Conservation (phyloP, 2,113 vertebrate genomes). For the Trinectes maculatus region DNA sequence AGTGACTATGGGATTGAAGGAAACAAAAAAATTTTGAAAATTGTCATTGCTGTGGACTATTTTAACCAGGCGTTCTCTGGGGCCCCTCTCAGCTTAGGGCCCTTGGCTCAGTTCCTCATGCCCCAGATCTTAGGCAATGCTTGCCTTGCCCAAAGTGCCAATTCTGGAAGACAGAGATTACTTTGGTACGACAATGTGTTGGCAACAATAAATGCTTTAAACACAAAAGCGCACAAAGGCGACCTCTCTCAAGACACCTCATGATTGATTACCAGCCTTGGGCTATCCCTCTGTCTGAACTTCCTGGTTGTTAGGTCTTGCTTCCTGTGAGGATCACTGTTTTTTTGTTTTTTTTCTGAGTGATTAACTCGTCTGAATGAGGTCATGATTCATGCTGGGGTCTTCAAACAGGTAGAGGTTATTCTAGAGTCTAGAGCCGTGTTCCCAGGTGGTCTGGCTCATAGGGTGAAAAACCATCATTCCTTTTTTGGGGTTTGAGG, state of each 20-base stretch:
- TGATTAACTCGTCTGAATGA: constrained; percentile 65
- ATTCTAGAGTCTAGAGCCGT: constrained; percentile 28
- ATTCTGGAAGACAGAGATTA: neutral
- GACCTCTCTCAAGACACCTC: constrained; percentile 47
- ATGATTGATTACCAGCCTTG: constrained; percentile 73
- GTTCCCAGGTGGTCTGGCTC: constrained; percentile 56
- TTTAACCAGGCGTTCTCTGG: too few species aligned
- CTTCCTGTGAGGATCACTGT: constrained; percentile 66
- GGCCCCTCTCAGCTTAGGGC: too few species aligned
- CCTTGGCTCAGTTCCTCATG: too few species aligned
- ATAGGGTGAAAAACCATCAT: constrained; percentile 3
- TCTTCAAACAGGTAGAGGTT: constrained; percentile 52
- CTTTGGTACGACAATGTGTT: constrained; percentile 5
- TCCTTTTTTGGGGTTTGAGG: constrained; percentile 28
- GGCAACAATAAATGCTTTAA: constrained; percentile 43
- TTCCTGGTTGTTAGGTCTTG: constrained; percentile 71
- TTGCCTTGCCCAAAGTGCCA: too few species aligned
- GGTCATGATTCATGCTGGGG: constrained; percentile 58
- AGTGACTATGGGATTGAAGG: constrained; percentile 27
- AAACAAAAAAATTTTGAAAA: neutral
- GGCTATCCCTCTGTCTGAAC: constrained; percentile 65
- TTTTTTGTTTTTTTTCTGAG: constrained; percentile 39
- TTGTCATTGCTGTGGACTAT: too few species aligned
- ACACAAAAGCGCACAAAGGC: constrained; percentile 39
- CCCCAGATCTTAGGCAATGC: neutral